These are phyloP conservation scores for Mesaphorura yosii DNA, from an alignment of 1,140 invertebrate species.

Conservation along the genomic window DNA sequence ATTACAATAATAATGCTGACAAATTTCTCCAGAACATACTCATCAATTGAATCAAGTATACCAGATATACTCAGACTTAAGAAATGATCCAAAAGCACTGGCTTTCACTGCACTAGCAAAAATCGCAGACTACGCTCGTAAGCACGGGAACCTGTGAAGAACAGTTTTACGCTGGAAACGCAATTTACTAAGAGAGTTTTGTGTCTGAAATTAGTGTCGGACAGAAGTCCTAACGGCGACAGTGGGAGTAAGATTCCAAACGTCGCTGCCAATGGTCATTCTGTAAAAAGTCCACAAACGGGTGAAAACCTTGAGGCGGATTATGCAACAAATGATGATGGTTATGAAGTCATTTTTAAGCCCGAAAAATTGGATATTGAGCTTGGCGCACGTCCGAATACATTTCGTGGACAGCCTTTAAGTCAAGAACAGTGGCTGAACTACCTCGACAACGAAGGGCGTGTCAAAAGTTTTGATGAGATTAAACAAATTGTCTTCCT, in stretches of 20 bases:
- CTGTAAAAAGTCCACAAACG: neutral
- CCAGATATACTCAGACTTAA: slow-evolving; percentile 24
- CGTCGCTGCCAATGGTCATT: no score
- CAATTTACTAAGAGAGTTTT: no score
- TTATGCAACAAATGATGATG: slow-evolving; percentile 30
- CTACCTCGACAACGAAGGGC: slow-evolving; percentile 62
- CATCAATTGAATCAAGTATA: slow-evolving; percentile 12
- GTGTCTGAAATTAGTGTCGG: no score
- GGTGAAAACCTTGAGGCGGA: slow-evolving; percentile 16
- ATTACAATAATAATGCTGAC: no score
- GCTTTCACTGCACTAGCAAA: slow-evolving; percentile 20
- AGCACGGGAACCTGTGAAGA: no score
- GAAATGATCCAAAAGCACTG: slow-evolving; percentile 20
- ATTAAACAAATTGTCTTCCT: slow-evolving; percentile 74
- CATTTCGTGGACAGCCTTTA: slow-evolving; percentile 48
- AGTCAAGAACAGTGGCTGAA: slow-evolving; percentile 59
- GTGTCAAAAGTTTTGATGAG: slow-evolving; percentile 52
- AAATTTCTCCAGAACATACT: no score
- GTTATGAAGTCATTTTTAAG: slow-evolving; percentile 54
- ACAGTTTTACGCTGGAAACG: no score
- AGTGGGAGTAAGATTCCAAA: no score
- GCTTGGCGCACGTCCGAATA: slow-evolving; percentile 36
- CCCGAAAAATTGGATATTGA: slow-evolving; percentile 35
- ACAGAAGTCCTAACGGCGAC: no score
- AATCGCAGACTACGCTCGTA: slow-evolving; percentile 17